Base-by-base conservation (phyloP, 1,140 invertebrate genomes). In the Drosophila lowei region DNA sequence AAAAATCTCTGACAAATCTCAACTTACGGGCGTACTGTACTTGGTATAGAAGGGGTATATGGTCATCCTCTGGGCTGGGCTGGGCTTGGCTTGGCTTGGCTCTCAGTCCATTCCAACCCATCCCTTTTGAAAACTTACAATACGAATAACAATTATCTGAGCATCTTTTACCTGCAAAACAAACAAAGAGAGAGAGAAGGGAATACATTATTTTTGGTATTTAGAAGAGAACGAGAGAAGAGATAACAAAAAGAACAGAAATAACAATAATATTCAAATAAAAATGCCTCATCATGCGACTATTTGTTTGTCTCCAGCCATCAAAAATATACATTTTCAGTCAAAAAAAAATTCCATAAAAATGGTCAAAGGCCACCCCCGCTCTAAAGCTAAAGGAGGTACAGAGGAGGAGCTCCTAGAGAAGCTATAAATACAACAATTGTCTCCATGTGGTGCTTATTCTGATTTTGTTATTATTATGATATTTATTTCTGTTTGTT, bases 391-490 rank as follows among this genome's bases (percentile, higher is more conserved):
- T 42, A 13, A 38, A 13, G 44, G 16, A 48, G 42, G 65, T 67
- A n/a, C 63, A 13, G 34, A 38, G 30, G 18, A 2, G 3, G 30
- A 34, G 30, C 43, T 15, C 1, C 49, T 34, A 42, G 52, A 23
- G 41, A 21, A 42, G 44, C 65, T 68, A 68, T 67, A 68, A 68
- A 68, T 68, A 49, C 34, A 38, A 56, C 25, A 46, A 49, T 68
- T 68, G 63, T 67, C 63, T 68, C 65, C 64, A 68, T 68, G 65
- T 68, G 65, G 65, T 13, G 34, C 9, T 13, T 38, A 38, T 66
- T 68, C 55, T 43, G 62, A 47, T 66, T 42, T 68, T 68, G 65
- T 68, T 68, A 65, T 68, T 68, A 63, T 57, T 63, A 57, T 61
- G 41, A 61, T 63, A 47, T 48, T 63, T 57, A 57, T 63, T 63